These are phyloP conservation scores for Meliscaeva auricollis DNA, from an alignment of 2,888 invertebrate species.

Conservation along the genomic window DNA sequence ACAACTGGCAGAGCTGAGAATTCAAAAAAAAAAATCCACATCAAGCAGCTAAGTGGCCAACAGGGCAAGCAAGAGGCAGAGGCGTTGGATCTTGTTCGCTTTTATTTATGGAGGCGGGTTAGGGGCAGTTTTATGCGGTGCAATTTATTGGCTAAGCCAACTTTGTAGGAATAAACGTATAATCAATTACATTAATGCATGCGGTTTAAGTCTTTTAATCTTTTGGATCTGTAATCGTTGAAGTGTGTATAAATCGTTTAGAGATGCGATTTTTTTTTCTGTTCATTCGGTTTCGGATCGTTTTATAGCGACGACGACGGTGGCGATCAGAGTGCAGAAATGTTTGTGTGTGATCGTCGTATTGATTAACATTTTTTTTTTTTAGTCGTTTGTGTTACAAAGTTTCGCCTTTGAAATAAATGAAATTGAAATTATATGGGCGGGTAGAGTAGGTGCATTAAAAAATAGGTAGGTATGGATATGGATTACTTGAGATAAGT, in stretches of 20 bases:
- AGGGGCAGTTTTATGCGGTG: constrained; percentile 68
- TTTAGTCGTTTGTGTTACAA: constrained; percentile 26
- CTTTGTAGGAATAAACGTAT: constrained; percentile 60
- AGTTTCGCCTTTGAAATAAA: constrained; percentile 26
- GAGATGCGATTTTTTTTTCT: constrained; percentile 32
- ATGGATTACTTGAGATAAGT: constrained; percentile 11
- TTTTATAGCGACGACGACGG: constrained; percentile 5
- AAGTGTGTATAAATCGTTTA: constrained; percentile 41
- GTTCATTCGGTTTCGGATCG: constrained; percentile 9
- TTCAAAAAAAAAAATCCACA: constrained; percentile 25
- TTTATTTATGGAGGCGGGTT: constrained; percentile 50
- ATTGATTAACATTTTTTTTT: constrained; percentile 23
- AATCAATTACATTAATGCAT: constrained; percentile 70
- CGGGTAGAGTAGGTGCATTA: constrained; percentile 14
- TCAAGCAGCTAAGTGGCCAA: constrained; percentile 10
- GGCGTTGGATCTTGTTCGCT: constrained; percentile 33
- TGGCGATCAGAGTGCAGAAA: constrained; percentile 12
- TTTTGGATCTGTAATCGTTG: constrained; percentile 54
- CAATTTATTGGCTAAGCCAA: constrained; percentile 57
- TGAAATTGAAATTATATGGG: constrained; percentile 36
- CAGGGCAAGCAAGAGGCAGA: constrained; percentile 9
- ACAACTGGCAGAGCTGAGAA: constrained; percentile 48
- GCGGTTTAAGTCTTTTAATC: constrained; percentile 64
- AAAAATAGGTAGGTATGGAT: constrained; percentile 13
- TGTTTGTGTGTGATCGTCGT: constrained; percentile 21